These are phyloP conservation scores for Polypterus bichir DNA, from an alignment of 2,113 vertebrate genomes.

Conservation along the genomic window DNA sequence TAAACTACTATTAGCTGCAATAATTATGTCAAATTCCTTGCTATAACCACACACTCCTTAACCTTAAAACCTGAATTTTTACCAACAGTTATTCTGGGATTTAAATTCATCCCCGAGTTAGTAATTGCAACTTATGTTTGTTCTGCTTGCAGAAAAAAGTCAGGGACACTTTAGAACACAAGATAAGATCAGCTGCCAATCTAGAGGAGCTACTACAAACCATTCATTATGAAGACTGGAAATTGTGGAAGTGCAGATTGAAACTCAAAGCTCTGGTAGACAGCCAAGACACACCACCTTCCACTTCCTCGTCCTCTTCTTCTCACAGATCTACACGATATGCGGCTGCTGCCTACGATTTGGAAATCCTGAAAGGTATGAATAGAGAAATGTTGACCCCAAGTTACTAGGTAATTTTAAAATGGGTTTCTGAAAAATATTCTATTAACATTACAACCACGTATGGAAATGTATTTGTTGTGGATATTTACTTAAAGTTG, in stretches of 20 bases:
- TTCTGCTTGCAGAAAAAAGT: constrained; percentile 31
- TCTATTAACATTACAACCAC: too few relatives aligned
- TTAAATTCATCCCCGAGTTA: not conserved
- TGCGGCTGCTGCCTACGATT: constrained; percentile 77
- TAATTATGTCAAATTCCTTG: not conserved
- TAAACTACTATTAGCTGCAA: not conserved
- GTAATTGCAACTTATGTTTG: not conserved
- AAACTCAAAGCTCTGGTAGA: constrained; percentile 58
- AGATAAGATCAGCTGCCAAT: constrained; percentile 71
- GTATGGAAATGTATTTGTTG: too few relatives aligned
- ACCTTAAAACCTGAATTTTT: not conserved
- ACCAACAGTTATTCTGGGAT: not conserved
- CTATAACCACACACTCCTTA: not conserved
- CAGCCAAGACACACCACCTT: constrained; percentile 26
- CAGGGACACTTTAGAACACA: constrained; percentile 57
- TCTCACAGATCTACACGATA: constrained; percentile 83
- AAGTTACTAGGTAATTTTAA: too few relatives aligned
- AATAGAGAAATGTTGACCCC: too few relatives aligned
- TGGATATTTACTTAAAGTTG: too few relatives aligned
- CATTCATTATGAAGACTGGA: constrained; percentile 83
- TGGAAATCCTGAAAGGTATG: constrained; percentile 83
- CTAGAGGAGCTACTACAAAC: constrained; percentile 79
- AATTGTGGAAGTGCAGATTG: constrained; percentile 82
- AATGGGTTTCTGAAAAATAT: too few relatives aligned
- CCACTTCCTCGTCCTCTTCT: constrained; percentile 20